These are phyloP conservation scores for Pseudorhiza aurosa DNA, from an alignment of 30 jellyfish, hydroid and myxozoan species.

Conservation along the genomic window DNA sequence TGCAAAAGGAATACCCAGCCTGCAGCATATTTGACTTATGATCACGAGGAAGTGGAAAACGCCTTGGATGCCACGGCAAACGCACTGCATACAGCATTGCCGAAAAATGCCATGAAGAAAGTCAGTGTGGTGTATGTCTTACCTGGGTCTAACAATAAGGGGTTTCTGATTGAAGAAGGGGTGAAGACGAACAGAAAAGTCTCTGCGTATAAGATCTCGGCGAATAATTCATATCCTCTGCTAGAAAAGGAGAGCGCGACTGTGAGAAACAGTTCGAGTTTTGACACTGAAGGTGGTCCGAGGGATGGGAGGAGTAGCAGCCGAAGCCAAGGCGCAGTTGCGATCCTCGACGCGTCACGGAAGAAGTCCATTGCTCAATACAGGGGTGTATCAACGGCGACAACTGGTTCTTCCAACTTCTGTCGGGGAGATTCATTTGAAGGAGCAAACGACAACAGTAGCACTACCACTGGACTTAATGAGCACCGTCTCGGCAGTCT, in stretches of 20 bases:
- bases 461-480: background rate
- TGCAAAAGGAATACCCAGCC: slow-evolving; percentile 4
- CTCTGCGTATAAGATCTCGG: slow-evolving; percentile 14
- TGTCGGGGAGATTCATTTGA: too few relatives aligned
- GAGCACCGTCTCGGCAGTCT: background rate
- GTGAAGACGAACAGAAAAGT: slow-evolving; percentile 19
- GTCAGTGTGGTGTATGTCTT: slow-evolving; percentile 32
- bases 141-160: slow-evolving; percentile 28
- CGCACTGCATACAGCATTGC: background rate
- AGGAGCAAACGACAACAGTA: background rate
- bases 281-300: background rate
- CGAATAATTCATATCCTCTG: slow-evolving; percentile 13
- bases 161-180: slow-evolving; percentile 39
- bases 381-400: too few relatives aligned
- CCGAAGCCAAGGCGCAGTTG: slow-evolving; percentile 9
- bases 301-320: background rate
- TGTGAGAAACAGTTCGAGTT: background rate
- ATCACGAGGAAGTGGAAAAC: background rate
- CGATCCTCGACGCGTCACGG: slow-evolving; percentile 3
- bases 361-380: background rate
- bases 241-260: background rate
- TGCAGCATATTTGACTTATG: slow-evolving; percentile 43
- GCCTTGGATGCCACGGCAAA: background rate
- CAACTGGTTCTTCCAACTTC: too few relatives aligned
- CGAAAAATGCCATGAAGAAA: background rate